Conservation (phyloP, 1,140 invertebrate species). For the Dendrolimus punctatus region DNA sequence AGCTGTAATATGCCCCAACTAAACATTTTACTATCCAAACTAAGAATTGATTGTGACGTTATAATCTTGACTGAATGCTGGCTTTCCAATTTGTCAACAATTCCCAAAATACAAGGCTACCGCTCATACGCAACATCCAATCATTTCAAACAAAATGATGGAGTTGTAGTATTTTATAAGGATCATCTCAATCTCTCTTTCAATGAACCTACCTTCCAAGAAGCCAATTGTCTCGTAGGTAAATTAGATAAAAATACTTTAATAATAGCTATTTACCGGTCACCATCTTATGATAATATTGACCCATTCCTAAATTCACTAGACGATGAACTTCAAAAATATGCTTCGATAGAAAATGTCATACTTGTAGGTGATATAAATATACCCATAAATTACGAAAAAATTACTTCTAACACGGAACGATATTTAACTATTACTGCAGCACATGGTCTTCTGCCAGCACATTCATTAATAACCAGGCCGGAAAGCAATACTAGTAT, state of each 20-base stretch:
- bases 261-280: slow-evolving; percentile 17
- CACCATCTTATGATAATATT: slow-evolving; percentile 14
- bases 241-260: slow-evolving; percentile 5
- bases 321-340: not conserved
- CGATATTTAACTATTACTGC: slow-evolving; percentile 4
- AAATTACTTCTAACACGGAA: not conserved
- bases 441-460: slow-evolving; percentile 3
- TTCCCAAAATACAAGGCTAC: slow-evolving; percentile 3
- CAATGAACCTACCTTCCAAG: not conserved
- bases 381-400: not conserved
- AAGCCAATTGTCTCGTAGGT: slow-evolving; percentile 8
- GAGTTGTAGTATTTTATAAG: slow-evolving; percentile 14
- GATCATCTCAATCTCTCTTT: slow-evolving; percentile 1
- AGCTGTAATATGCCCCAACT: slow-evolving; percentile 1
- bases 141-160: slow-evolving; percentile 17
- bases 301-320: slow-evolving; percentile 13
- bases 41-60: slow-evolving; percentile 1
- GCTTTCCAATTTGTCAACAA: not conserved
- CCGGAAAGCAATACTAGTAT: not conserved
- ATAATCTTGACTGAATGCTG: slow-evolving; percentile 5
- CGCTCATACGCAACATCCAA: not conserved
- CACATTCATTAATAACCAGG: slow-evolving; percentile 7
- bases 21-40: not conserved
- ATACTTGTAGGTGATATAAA: slow-evolving; percentile 8
- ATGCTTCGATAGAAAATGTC: not conserved